These are phyloP conservation scores for Xestia ashworthii DNA, from an alignment of 2,888 invertebrate genomes.

Conservation along the genomic window DNA sequence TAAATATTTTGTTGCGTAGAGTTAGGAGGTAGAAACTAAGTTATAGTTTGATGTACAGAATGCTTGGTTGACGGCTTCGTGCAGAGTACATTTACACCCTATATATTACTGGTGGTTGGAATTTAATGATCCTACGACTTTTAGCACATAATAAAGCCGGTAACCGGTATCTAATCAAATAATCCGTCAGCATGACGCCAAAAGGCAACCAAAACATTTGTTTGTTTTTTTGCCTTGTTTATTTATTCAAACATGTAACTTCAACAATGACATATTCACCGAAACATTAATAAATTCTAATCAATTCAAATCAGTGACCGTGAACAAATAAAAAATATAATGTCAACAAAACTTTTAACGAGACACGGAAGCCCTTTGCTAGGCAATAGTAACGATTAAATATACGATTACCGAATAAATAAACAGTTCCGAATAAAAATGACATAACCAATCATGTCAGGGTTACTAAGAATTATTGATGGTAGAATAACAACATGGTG, in stretches of 20 bases:
- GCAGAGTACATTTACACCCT: not conserved
- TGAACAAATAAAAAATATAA: constrained; percentile 25
- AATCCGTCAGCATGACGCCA: not conserved
- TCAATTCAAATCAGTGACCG: constrained; percentile 28
- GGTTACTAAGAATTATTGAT: constrained; percentile 39
- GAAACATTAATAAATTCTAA: constrained; percentile 18
- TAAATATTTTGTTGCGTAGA: not conserved
- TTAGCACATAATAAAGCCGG: not conserved
- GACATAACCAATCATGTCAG: constrained; percentile 48
- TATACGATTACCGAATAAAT: constrained; percentile 29
- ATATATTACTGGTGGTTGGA: not conserved
- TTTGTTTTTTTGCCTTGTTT: too few species aligned
- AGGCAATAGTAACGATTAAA: constrained; percentile 15
- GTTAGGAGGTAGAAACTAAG: too few species aligned
- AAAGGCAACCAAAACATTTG: constrained; percentile 7
- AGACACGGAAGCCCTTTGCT: constrained; percentile 40
- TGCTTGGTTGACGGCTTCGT: not conserved
- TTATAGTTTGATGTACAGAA: not conserved
- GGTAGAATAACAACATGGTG: constrained; percentile 4
- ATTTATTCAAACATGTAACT: constrained; percentile 8
- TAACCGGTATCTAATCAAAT: not conserved
- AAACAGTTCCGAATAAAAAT: constrained; percentile 53
- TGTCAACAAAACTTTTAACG: constrained; percentile 30
- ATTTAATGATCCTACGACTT: constrained; percentile 2
- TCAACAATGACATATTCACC: not conserved